phyloP scores from a whole-genome alignment of 2,113 vertebrate genomes.

The Miniopterus natalensis region DNA sequence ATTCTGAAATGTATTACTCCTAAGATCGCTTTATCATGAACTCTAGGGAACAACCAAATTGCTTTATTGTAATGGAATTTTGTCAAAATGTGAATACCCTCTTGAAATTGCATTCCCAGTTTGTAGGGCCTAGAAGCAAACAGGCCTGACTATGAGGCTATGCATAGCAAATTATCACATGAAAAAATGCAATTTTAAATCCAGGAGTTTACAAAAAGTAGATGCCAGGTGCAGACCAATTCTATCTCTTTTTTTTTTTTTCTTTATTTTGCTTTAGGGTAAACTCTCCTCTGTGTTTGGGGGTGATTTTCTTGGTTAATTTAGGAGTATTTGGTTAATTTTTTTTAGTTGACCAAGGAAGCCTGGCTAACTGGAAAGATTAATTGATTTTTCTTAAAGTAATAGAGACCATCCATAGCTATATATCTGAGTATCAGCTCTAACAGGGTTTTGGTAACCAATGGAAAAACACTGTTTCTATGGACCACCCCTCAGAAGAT shows the following conservation, averaged over 20 bases:
- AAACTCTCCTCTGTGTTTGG: not conserved
- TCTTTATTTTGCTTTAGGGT: not conserved
- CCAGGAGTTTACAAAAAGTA: not conserved
- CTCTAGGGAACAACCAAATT: conserved; percentile 78
- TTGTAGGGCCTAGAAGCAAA: conserved; percentile 62
- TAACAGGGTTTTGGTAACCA: not conserved
- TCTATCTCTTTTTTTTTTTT: not conserved
- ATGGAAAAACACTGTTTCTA: not conserved
- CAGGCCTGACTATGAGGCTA: not conserved
- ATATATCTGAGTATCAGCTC: not conserved
- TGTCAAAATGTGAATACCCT: conserved; percentile 76
- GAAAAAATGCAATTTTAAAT: conserved; percentile 56
- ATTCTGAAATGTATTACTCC: conserved; percentile 71
- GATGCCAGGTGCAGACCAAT: not conserved
- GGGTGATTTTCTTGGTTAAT: not conserved
- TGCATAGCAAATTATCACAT: conserved; percentile 29
- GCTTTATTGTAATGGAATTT: conserved; percentile 81
- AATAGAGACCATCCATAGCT: not conserved
- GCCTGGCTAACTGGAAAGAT: not conserved
- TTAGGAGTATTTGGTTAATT: not conserved
- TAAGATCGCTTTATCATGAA: conserved; percentile 73
- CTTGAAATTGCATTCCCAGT: conserved; percentile 74
- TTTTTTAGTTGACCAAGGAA: not conserved
- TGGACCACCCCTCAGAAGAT: not conserved
- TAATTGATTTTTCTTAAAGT: not conserved